These are phyloP conservation scores for Liasis olivaceus DNA, from an alignment of 2,797 vertebrate species.

Conservation along the genomic window DNA sequence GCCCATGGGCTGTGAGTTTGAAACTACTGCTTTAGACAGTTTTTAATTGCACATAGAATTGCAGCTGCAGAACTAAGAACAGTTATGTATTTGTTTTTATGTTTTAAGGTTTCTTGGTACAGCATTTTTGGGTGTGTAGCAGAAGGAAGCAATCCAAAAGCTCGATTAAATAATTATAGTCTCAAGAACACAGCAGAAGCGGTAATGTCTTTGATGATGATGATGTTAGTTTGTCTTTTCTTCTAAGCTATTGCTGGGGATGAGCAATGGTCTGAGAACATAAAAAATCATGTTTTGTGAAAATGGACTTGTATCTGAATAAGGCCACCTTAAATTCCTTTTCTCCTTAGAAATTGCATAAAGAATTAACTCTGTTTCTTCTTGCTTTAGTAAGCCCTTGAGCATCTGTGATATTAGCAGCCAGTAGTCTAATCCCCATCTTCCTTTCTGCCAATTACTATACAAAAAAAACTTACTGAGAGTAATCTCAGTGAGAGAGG, in stretches of 20 bases:
- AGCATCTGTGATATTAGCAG: neutral
- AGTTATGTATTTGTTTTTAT: slow-evolving; percentile 28
- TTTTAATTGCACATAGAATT: neutral
- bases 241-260: neutral
- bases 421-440: neutral
- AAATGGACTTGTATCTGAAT: neutral
- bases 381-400: neutral
- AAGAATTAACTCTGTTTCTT: neutral
- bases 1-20: neutral
- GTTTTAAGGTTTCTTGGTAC: slow-evolving; percentile 89
- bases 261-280: neutral
- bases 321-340: neutral
- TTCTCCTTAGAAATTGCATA: neutral
- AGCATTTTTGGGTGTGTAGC: slow-evolving; percentile 82
- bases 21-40: neutral
- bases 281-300: neutral
- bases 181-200: slow-evolving; percentile 86
- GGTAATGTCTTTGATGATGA: slow-evolving; percentile 72
- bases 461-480: too few relatives aligned
- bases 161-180: slow-evolving; percentile 83
- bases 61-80: neutral
- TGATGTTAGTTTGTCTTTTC: neutral
- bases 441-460: neutral
- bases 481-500: too few relatives aligned
- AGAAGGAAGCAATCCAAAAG: slow-evolving; percentile 81